phyloP scores from a whole-genome alignment of 1,140 invertebrate species.

The Drosophila ambigua region DNA sequence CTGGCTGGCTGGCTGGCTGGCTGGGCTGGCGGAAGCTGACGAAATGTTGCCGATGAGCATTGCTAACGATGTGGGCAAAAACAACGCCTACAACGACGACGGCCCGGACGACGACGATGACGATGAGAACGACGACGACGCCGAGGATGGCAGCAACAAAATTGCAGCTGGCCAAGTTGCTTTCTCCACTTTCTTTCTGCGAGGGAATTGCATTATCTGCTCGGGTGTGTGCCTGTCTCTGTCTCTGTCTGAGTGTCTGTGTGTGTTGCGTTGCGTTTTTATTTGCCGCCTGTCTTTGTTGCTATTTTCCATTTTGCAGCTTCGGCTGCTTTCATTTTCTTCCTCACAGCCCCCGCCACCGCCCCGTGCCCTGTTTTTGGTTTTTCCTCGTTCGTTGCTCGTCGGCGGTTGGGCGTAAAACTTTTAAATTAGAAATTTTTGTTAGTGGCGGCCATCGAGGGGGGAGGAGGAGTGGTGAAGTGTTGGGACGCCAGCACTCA shows the following conservation, averaged over 20 bases:
- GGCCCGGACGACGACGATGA: conserved; percentile 27
- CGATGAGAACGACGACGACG: conserved; percentile 4
- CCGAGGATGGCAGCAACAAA: conserved; percentile 52
- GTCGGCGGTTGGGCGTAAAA: conserved; percentile 74
- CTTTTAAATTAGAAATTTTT: conserved; percentile 83
- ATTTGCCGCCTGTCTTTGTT: conserved; percentile 65
- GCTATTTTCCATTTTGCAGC: conserved; percentile 62
- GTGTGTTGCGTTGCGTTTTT: conserved; percentile 60
- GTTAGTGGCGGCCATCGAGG: conserved; percentile 46
- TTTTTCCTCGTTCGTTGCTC: conserved; percentile 50
- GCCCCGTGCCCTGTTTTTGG: conserved; percentile 25
- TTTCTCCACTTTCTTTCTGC: conserved; percentile 63
- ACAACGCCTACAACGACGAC: conserved; percentile 70
- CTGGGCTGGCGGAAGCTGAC: conserved; percentile 70
- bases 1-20: conserved; percentile 39
- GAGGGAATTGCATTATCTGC: conserved; percentile 77
- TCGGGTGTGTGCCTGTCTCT: conserved; percentile 18
- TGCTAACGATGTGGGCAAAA: conserved; percentile 81
- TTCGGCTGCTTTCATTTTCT: conserved; percentile 68
- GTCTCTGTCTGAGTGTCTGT: conserved; percentile 17
- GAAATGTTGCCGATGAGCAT: conserved; percentile 81
- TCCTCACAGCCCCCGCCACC: too few relatives aligned
- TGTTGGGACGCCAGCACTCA: conserved; percentile 65
- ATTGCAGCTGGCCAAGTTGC: conserved; percentile 63
- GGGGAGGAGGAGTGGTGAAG: conserved; percentile 33